phyloP scores from a whole-genome alignment of 2,888 invertebrate genomes.

The Ichneumoninae sp. region DNA sequence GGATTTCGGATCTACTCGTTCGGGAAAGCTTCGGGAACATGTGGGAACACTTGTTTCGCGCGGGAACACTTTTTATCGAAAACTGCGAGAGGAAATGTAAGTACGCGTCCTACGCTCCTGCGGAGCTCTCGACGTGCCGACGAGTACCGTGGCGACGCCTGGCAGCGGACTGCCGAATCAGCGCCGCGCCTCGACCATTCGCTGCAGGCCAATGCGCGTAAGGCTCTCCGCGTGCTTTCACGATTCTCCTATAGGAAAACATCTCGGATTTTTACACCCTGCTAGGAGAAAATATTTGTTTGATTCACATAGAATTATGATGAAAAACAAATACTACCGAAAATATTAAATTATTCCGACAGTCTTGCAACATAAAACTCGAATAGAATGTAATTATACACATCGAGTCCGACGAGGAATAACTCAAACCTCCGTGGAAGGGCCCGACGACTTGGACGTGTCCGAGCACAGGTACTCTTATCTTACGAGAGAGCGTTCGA shows the following conservation, averaged over 20 bases:
- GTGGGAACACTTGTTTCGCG: background rate
- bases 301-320: no score
- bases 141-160: background rate
- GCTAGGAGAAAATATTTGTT: no score
- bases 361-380: no score
- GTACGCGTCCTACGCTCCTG: background rate
- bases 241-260: background rate
- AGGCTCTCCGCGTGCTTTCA: background rate
- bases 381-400: no score
- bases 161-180: background rate
- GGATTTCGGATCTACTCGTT: background rate
- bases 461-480: no score
- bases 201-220: background rate
- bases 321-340: no score
- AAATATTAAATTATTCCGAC: no score
- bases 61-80: background rate
- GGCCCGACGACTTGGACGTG: no score
- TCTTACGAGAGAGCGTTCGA: no score
- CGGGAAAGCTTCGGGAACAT: slow-evolving; percentile 4
- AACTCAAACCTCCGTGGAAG: no score
- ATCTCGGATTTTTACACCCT: background rate
- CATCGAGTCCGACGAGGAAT: no score
- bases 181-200: background rate
- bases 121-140: background rate
- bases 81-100: background rate